Evolutionary conservation across 2,797 vertebrate species (phyloP), one percentile per base, ranked within the genome.

Genomic region (Sebastes trivittatus): DNA sequence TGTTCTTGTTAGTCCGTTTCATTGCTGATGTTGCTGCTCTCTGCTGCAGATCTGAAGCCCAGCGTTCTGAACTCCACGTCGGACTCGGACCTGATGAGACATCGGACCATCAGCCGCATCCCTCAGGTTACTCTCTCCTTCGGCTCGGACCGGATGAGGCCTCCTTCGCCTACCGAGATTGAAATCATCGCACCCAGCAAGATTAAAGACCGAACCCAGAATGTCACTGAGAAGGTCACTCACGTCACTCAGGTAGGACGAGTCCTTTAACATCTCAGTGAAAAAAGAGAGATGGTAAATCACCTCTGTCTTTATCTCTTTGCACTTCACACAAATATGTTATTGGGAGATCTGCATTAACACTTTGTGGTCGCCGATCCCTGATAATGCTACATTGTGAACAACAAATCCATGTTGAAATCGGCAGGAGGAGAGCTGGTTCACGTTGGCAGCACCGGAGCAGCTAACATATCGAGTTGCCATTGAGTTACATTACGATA

Each of bases 151-250:
- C 96, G 96, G 20, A 95, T 98, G 64, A 96, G 96, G 68, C 97
- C 98, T 0, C 96, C 97, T 11, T 99, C 98, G 5, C 97, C 98
- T 86, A 95, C 97, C 0, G 98, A 99, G 92, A 99, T 99, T 0
- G 98, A 99, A 94, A 98, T 99, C 82, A 98, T 99, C 0, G 98
- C 98, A 0, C 97, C 97, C n/a, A 98, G 97, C 95, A 99, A 98
- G 86, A 96, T 98, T 84, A 97, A 97, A 79, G 98, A 99, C 68
- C 96, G 98, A 58, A 97, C 98, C 1, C 98, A 99, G 95, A 98
- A 99, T 0, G 98, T 99, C 94, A 99, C 98, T 0, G 98, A 99
- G 94, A 99, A 99, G 91, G 98, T 99, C 94, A 99, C 98, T 1
- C 98, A 99, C 94, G 98, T 99, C 84, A 96, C 95, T 2, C 95